phyloP scores from a whole-genome alignment of 2,113 vertebrate genomes.

The Tupaia tana region DNA sequence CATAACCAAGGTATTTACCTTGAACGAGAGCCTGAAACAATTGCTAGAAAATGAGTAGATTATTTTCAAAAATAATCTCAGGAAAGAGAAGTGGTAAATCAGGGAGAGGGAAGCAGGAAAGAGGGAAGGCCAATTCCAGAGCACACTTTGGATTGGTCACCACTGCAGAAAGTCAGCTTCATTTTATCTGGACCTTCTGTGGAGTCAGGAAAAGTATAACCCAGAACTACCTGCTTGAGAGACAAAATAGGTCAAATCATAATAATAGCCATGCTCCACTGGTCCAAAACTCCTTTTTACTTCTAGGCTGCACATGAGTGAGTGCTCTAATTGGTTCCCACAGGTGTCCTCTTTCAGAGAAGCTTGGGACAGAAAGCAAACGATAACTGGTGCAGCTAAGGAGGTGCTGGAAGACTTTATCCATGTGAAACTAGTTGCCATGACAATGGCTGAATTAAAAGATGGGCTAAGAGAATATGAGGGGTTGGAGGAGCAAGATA shows the following conservation, averaged over 20 bases:
- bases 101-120: neutral
- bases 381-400: neutral
- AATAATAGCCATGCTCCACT: neutral
- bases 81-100: neutral
- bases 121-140: neutral
- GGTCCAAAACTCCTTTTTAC: neutral
- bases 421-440: neutral
- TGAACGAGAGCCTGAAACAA: neutral
- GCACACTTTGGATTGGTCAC: neutral
- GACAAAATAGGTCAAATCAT: neutral
- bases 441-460: neutral
- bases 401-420: neutral
- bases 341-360: neutral
- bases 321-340: neutral
- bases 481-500: no score
- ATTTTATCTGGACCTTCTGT: neutral
- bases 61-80: neutral
- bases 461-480: neutral
- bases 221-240: neutral
- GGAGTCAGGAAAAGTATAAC: neutral
- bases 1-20: neutral
- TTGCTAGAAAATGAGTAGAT: neutral
- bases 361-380: neutral
- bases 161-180: neutral
- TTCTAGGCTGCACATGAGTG: neutral